These are phyloP conservation scores for Ophioderma brevispina DNA, from an alignment of 35 echinoderm and acorn worm species.

Conservation along the genomic window DNA sequence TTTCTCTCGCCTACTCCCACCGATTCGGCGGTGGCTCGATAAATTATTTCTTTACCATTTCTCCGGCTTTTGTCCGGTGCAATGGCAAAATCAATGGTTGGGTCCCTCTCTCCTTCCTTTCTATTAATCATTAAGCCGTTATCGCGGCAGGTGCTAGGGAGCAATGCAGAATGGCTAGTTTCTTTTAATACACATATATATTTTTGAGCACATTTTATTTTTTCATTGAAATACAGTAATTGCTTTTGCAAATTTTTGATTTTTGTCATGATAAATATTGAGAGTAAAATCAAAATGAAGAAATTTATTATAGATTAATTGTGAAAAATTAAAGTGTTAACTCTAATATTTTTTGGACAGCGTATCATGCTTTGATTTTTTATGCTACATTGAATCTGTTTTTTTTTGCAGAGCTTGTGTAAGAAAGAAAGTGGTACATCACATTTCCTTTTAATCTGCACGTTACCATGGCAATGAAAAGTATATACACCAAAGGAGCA, in stretches of 20 bases:
- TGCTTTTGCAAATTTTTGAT: neutral
- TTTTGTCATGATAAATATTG: neutral
- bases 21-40: neutral
- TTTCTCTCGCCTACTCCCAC: neutral
- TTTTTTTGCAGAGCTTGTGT: too few relatives aligned
- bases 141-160: neutral
- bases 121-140: neutral
- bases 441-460: neutral
- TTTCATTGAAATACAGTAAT: neutral
- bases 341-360: neutral
- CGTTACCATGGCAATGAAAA: neutral
- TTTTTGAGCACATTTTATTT: neutral
- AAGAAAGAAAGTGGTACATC: neutral
- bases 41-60: constrained; percentile 8
- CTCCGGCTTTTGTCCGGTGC: constrained; percentile 7
- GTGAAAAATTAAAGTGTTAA: neutral
- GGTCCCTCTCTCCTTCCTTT: neutral
- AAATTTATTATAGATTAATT: neutral
- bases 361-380: too few relatives aligned
- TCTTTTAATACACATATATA: too few relatives aligned
- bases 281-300: neutral
- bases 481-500: neutral
- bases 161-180: too few relatives aligned
- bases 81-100: neutral
- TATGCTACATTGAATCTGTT: too few relatives aligned